Evolutionary conservation across 2,797 vertebrate species (phyloP).

Genomic region (Coranthus polyacanthus): DNA sequence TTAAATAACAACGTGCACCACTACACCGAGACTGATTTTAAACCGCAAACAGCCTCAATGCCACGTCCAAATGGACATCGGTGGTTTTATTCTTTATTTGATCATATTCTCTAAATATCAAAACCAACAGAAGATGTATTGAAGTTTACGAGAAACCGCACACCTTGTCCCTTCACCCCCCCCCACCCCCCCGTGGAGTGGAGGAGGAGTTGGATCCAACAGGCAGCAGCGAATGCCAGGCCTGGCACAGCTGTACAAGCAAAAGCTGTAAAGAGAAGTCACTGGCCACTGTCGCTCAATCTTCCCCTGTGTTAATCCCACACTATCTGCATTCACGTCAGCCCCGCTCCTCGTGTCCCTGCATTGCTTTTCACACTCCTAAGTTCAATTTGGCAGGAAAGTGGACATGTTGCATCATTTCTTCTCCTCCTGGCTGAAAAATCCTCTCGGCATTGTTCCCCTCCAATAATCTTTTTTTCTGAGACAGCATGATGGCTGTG

Average conservation of each 20-base stretch:
- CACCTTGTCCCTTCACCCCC: constrained; percentile 68
- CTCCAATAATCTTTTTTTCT: constrained; percentile 49
- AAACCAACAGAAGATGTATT: too few relatives aligned
- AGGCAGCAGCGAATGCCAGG: constrained; percentile 69
- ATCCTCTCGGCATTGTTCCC: constrained; percentile 64
- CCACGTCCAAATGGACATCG: too few relatives aligned
- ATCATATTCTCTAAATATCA: too few relatives aligned
- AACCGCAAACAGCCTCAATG: too few relatives aligned
- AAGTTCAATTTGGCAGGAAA: constrained; percentile 72
- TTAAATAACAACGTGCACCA: constrained; percentile 39
- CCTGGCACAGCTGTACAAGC: constrained; percentile 83
- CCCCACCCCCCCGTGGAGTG: constrained; percentile 55
- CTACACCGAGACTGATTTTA: too few relatives aligned
- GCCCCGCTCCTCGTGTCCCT: constrained; percentile 55
- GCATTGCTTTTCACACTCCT: constrained; percentile 69
- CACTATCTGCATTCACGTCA: constrained; percentile 73
- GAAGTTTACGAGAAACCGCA: too few relatives aligned
- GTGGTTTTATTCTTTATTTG: too few relatives aligned
- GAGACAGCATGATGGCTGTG: constrained; percentile 47
- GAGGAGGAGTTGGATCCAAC: constrained; percentile 67
- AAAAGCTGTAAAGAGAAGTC: constrained; percentile 73
- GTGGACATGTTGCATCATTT: constrained; percentile 74
- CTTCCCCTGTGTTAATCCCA: constrained; percentile 74
- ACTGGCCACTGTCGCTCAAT: constrained; percentile 76
- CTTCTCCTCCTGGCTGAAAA: constrained; percentile 54